These are phyloP conservation scores for Solenopsis fugax DNA, from an alignment of 1,140 invertebrate genomes.

Conservation along the genomic window DNA sequence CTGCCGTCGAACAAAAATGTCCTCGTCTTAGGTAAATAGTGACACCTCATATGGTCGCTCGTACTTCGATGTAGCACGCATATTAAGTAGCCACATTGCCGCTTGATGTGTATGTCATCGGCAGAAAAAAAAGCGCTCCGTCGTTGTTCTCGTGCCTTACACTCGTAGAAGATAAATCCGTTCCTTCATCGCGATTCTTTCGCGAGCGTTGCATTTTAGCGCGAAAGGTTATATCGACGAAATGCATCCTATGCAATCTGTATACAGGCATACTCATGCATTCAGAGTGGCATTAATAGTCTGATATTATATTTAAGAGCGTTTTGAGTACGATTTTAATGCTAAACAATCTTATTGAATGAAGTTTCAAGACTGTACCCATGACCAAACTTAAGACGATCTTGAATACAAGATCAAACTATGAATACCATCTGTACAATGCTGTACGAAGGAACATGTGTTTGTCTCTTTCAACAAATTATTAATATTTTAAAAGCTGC, in stretches of 20 bases:
- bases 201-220: neutral
- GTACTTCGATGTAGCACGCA: conserved; percentile 25
- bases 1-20: conserved; percentile 97
- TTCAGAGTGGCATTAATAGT: neutral
- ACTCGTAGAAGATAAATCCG: neutral
- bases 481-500: no score
- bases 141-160: neutral
- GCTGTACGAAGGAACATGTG: no score
- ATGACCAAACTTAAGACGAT: no score
- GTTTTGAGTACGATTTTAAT: no score
- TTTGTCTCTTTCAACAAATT: no score
- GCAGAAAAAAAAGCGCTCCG: neutral
- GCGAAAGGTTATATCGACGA: conserved; percentile 32
- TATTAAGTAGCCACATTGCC: conserved; percentile 18
- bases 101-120: conserved; percentile 32
- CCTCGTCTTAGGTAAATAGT: conserved; percentile 92
- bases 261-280: neutral
- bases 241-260: neutral
- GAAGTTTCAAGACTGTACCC: no score
- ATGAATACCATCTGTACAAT: no score
- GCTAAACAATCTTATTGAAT: no score
- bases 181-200: neutral
- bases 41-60: neutral
- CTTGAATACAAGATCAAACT: no score
- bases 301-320: no score